A percentile compares a stretch with the other conserved stretches of the same genome.
Conservation (phyloP, 2,113 vertebrate species). For the Zootoca vivipara region DNA sequence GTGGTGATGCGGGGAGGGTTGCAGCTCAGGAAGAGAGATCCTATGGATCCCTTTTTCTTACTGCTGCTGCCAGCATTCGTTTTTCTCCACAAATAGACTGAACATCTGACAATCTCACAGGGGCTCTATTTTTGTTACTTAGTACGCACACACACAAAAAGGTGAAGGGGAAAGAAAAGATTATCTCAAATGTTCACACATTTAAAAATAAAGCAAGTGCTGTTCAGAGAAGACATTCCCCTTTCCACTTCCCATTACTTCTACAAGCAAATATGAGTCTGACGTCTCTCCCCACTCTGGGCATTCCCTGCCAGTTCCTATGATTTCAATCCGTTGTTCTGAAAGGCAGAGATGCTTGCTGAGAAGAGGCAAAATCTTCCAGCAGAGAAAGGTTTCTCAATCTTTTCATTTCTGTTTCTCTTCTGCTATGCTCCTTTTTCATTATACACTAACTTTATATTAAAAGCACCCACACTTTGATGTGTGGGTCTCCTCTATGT, state of each 20-base stretch:
- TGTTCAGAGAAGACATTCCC: constrained; percentile 30
- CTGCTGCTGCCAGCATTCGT: not conserved
- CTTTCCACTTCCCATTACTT: constrained; percentile 15
- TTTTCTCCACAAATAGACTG: not conserved
- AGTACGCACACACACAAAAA: not conserved
- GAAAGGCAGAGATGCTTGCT: constrained; percentile 10
- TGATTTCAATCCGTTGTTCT: constrained; percentile 37
- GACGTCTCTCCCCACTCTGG: constrained; percentile 36
- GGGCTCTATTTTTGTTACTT: constrained; percentile 13
- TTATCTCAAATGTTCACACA: not conserved
- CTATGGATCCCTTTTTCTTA: constrained; percentile 31
- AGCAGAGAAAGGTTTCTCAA: constrained; percentile 9
- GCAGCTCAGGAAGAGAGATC: constrained; percentile 18
- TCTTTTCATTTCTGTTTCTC: not conserved
- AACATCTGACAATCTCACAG: constrained; percentile 33
- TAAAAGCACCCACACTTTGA: not conserved
- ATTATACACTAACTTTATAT: not conserved
- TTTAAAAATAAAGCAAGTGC: constrained; percentile 32
- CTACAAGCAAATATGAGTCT: constrained; percentile 11
- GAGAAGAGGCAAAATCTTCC: not conserved
- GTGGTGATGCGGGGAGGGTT: constrained; percentile 18
- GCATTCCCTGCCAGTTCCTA: constrained; percentile 13
- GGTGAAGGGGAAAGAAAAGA: not conserved
- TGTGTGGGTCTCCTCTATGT: not conserved
- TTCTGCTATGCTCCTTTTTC: not conserved